Evolutionary conservation across 2,888 invertebrate genomes (phyloP), one percentile per base, ranked within the genome.

Genomic region (Apoderus coryli): DNA sequence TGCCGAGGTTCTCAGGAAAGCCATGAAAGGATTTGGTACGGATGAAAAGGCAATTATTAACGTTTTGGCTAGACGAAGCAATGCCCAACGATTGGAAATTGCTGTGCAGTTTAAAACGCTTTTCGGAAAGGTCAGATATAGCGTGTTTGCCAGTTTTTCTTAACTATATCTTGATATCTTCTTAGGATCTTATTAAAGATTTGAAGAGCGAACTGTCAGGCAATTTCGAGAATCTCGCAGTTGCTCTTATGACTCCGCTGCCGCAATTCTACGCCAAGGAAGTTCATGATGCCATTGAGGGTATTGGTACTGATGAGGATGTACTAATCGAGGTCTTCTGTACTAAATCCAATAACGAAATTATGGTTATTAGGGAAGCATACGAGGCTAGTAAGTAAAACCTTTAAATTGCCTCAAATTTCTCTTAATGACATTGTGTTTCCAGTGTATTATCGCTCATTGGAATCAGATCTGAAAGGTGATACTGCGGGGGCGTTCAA

Each of bases 401-500:
- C 19, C 7, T 10, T 27, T 9, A 27, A 27, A 27, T 14, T n/a
- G 14, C 16, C 13, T 22, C 3, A 14, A 10, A 14, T 16, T 5
- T 30, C 4, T 3, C 10, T 10, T 10, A 16, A 11, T 19, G 4
- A 11, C 3, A 10, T 15, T 10, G 9, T 13, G n/a, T 38, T 44
- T 46, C 25, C 32, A 48, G 48, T 44, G 29, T 47, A 47, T 38
- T 33, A 37, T 27, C 39, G 36, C 34, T 13, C 42, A 1, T 34
- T 48, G 33, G 48, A 47, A 40, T 38, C 42, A 22, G 89, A 89
- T 53, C 59, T 93, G 14, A 69, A 69, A 39, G 74, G 77, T 28
- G 95, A 95, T 54, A 92, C 92, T 2, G 85, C 85, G 27, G 93
- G 93, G 9, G 78, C 78, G 51, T 93, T 95, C 62, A 79, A 82